These are phyloP conservation scores for Drosophila willistoni DNA, from an alignment of 1,140 invertebrate species.

Conservation along the genomic window DNA sequence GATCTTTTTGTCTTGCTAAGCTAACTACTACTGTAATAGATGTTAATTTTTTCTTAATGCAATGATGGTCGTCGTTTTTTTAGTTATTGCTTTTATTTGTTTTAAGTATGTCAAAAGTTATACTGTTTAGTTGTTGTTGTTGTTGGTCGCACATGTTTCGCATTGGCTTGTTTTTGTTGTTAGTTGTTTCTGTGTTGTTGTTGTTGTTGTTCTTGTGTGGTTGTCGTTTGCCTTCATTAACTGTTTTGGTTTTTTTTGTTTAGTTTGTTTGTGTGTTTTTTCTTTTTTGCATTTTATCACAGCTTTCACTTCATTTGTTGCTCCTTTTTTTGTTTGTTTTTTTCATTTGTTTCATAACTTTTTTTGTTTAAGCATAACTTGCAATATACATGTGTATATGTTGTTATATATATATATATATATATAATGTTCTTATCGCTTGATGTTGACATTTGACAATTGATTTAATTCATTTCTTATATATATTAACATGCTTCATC, in stretches of 20 bases:
- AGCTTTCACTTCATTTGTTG: conserved; percentile 72
- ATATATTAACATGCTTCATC: conserved; percentile 45
- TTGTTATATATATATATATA: conserved; percentile 27
- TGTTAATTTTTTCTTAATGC: conserved; percentile 15
- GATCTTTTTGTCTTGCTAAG: conserved; percentile 38
- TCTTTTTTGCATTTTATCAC: conserved; percentile 61
- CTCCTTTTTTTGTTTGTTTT: conserved; percentile 50
- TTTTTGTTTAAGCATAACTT: conserved; percentile 70
- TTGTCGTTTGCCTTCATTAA: conserved; percentile 28
- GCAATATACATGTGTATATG: conserved; percentile 61
- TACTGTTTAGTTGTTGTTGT: conserved; percentile 44
- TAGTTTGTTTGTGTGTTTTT: conserved; percentile 41
- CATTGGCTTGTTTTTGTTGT: conserved; percentile 57
- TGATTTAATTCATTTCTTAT: conserved; percentile 24
- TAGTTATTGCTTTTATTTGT: conserved; percentile 7
- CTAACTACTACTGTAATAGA: conserved; percentile 54
- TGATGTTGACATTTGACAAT: conserved; percentile 49
- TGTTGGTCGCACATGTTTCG: conserved; percentile 78
- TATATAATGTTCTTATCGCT: conserved; percentile 45
- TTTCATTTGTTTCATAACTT: conserved; percentile 61
- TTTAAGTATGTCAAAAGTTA: conserved; percentile 49
- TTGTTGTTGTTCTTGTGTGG: conserved; percentile 16
- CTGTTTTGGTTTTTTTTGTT: conserved; percentile 16
- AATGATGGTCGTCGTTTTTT: conserved; percentile 10
- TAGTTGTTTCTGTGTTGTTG: conserved; percentile 20